These are phyloP conservation scores for Xenotilapia caudafasciata DNA, from an alignment of 2,113 vertebrate genomes.

Conservation along the genomic window DNA sequence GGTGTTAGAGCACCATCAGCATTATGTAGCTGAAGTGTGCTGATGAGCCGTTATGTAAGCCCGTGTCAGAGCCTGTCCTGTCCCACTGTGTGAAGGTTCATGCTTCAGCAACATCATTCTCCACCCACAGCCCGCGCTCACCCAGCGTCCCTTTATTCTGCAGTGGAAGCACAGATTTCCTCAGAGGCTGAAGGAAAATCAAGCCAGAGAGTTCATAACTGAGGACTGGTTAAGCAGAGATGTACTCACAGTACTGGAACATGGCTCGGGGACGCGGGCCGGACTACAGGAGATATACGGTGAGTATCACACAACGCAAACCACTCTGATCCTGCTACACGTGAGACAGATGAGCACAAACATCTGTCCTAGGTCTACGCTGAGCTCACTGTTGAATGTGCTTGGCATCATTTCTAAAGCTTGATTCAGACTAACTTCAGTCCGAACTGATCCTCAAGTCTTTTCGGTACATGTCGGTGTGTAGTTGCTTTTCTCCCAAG, in stretches of 20 bases:
- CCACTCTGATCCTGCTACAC: not conserved
- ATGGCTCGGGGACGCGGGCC: conserved; percentile 5
- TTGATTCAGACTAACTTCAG: not conserved
- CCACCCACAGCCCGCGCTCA: not conserved
- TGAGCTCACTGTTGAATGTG: not conserved
- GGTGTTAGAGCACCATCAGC: not conserved
- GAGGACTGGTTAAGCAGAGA: not conserved
- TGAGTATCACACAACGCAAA: conserved; percentile 18
- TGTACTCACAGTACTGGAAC: conserved; percentile 49
- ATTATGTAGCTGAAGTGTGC: not conserved
- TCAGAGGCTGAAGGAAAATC: not conserved
- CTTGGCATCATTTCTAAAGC: not conserved
- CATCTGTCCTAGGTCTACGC: not conserved
- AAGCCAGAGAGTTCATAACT: not conserved
- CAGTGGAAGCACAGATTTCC: not conserved
- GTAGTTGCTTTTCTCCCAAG: not conserved
- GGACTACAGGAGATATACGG: conserved; percentile 58
- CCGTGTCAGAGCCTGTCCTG: not conserved
- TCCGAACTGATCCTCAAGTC: not conserved
- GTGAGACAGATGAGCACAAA: not conserved
- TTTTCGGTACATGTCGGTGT: not conserved
- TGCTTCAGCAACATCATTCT: conserved; percentile 3
- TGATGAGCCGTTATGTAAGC: not conserved
- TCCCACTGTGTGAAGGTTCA: conserved; percentile 15
- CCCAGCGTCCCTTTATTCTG: not conserved